Evolutionary conservation across 1,140 invertebrate species (phyloP), one percentile per base, ranked within the genome.

Genomic region (Zelostemma sp.): DNA sequence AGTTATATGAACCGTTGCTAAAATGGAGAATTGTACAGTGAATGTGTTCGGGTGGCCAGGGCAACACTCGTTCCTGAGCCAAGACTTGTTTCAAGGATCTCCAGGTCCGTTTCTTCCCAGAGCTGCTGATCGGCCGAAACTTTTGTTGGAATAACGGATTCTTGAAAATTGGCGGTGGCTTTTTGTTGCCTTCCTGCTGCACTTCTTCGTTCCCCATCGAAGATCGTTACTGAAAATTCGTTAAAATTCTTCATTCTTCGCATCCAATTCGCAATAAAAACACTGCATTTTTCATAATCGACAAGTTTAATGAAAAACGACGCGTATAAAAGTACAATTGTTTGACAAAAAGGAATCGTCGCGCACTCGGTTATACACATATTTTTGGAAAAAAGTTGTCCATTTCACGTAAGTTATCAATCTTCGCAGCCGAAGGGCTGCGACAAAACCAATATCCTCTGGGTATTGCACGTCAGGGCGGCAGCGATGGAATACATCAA

Each of bases 1-100:
- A 50, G 11, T 18, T 60, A n/a, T n/a, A n/a, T n/a, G n/a, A n/a
- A n/a, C n/a, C n/a, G n/a, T n/a, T n/a, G n/a, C n/a, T n/a, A n/a
- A n/a, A n/a, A n/a, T 50, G 57, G 55, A 14, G 40, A 50, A 58
- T 40, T 74, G 87, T 86, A 92, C 91, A 93, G 62, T 92, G 87
- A 68, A 93, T 87, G 15, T 87, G 83, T 76, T 91, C 88, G 57
- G 88, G 82, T 3, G 88, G 87, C 92, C 92, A 93, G 6, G 89
- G 89, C 57, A 93, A 81, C 9, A 88, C 78, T 75, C 90, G 87
- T 79, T 94, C 93, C 48, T 91, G 89, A 11, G 91, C 84, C 51
- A 93, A 84, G 61, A 94, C 92, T 87, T 94, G 92, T 76, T 94
- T 94, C 28, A 94, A 76, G 2, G 92, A 92, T 74, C 90, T 88